These are phyloP conservation scores for Ictidomys tridecemlineatus DNA, from an alignment of 2,113 vertebrate species.

Conservation along the genomic window DNA sequence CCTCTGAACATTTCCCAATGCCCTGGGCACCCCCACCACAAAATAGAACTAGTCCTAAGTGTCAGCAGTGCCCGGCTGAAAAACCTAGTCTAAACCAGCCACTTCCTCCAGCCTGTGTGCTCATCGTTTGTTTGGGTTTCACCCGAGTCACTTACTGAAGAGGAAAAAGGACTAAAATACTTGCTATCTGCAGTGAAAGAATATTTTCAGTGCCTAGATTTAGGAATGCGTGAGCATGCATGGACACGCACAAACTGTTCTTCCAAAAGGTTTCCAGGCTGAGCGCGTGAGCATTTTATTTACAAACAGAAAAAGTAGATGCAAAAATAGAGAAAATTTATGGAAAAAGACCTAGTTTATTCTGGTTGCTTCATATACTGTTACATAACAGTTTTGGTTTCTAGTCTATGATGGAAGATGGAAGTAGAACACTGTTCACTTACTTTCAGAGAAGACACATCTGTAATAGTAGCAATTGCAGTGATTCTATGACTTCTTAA, in stretches of 20 bases:
- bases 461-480: background rate
- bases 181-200: background rate
- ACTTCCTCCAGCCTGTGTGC: background rate
- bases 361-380: background rate
- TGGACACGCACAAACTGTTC: background rate
- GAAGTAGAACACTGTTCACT: background rate
- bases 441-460: background rate
- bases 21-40: background rate
- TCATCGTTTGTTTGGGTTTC: background rate
- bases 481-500: background rate
- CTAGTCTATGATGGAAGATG: background rate
- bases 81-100: background rate
- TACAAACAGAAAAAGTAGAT: slow-evolving; percentile 3
- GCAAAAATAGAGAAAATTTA: background rate
- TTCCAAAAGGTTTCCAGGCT: background rate
- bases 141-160: background rate
- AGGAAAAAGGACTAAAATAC: background rate
- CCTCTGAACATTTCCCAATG: background rate
- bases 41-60: background rate
- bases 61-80: background rate
- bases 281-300: background rate
- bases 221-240: background rate
- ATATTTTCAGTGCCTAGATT: background rate
- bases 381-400: background rate
- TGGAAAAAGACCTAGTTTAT: background rate